Base-by-base conservation (phyloP, 1,140 invertebrate species). In the Bombus fervidus region DNA sequence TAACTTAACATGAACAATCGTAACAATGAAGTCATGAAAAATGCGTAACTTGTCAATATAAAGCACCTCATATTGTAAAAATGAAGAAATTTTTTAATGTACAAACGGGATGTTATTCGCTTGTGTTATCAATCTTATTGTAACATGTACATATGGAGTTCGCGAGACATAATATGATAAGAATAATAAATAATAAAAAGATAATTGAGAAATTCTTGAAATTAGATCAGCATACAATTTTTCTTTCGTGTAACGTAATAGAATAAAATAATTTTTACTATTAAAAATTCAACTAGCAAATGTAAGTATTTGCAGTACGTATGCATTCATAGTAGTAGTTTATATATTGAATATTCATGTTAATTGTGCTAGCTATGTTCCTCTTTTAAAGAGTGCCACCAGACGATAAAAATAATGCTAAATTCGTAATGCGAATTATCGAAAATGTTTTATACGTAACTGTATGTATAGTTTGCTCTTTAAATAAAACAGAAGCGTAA, bases 151-250 rank as follows among this genome's bases (percentile, higher is more conserved):
- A 28, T 34, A 57, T 43, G 15, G 28, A 10, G n/a, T 81, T 22
- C 41, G 18, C 43, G 15, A 81, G 43, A 85, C 64, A 73, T 18
- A 73, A 22, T 80, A 72, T 10, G 69, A 85, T 80, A 80, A 85
- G 68, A 73, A 66, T 53, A 39, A 74, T 47, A 85, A 72, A 80
- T 47, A 72, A 73, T 37, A 73, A 84, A 28, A 57, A 47, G 41
- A 64, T 72, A 31, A 72, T 53, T 28, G 47, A 73, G 43, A 64
- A 73, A 57, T 80, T 39, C 22, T 59, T 25, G 59, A 68, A 69
- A 77, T 41, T 15, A 28, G 73, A 64, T 83, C 47, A 47, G 12
- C 4, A 43, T 1, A 37, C 3, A 22, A 31, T 39, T 4, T n/a
- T 34, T 37, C 22, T 31, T 31, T 34, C 13, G 13, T 34, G 5